These are phyloP conservation scores for Zaprionus inermis DNA, from an alignment of 1,140 invertebrate genomes.

Conservation along the genomic window DNA sequence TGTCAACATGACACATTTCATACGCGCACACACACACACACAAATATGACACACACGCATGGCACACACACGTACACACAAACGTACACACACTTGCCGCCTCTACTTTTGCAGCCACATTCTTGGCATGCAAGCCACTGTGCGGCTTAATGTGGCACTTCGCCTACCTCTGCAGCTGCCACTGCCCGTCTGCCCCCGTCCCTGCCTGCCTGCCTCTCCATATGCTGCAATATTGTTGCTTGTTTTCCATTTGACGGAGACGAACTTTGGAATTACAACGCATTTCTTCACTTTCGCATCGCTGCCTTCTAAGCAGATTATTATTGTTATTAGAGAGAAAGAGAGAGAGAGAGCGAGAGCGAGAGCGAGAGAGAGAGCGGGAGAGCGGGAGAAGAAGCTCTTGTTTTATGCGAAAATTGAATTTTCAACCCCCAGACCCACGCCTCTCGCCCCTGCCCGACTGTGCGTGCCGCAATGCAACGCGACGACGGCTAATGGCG, in stretches of 20 bases:
- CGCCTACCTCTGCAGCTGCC: slow-evolving; percentile 10
- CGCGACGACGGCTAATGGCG: slow-evolving; percentile 66
- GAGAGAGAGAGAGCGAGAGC: slow-evolving; percentile 38
- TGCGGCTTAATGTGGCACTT: slow-evolving; percentile 63
- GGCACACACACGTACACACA: not conserved
- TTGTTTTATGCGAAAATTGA: slow-evolving; percentile 71
- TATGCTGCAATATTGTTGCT: slow-evolving; percentile 64
- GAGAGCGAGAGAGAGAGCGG: slow-evolving; percentile 4
- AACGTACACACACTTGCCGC: not conserved
- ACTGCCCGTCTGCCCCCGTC: not conserved
- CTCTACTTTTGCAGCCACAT: slow-evolving; percentile 45
- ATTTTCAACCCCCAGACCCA: slow-evolving; percentile 34
- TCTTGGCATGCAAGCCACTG: slow-evolving; percentile 65
- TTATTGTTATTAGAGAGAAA: slow-evolving; percentile 59
- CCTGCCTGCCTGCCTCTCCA: slow-evolving; percentile 21
- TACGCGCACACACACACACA: slow-evolving; percentile 51
- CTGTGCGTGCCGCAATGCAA: slow-evolving; percentile 74
- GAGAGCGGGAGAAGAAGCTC: slow-evolving; percentile 28
- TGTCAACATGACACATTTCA: slow-evolving; percentile 82
- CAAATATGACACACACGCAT: not conserved
- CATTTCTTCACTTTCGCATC: slow-evolving; percentile 81
- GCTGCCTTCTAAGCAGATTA: slow-evolving; percentile 78
- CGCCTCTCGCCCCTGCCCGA: not conserved
- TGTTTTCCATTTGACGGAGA: slow-evolving; percentile 50
- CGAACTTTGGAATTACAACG: slow-evolving; percentile 77